These are phyloP conservation scores for Oreohelix idahoensis DNA, from an alignment of 1,140 invertebrate species.

Conservation along the genomic window DNA sequence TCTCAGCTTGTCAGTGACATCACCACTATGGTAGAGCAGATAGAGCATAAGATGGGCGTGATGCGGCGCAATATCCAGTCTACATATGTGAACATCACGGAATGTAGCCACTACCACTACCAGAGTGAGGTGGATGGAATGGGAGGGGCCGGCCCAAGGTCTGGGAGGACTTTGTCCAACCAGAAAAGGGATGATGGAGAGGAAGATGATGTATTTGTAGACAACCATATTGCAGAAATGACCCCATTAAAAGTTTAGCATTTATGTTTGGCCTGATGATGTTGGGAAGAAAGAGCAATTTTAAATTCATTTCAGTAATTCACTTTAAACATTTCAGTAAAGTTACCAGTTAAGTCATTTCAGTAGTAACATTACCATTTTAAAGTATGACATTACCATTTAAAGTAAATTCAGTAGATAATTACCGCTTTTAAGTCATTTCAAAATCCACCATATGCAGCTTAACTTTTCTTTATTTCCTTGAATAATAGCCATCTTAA, in stretches of 20 bases:
- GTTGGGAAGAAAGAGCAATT: too few species aligned
- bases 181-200: background rate
- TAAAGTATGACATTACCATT: too few species aligned
- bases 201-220: constrained; percentile 29
- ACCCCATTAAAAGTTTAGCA: constrained; percentile 20
- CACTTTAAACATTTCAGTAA: too few species aligned
- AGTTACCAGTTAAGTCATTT: too few species aligned
- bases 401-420: too few species aligned
- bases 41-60: constrained; percentile 54
- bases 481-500: too few species aligned
- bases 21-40: constrained; percentile 76
- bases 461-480: too few species aligned
- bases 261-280: too few species aligned
- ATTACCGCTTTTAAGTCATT: too few species aligned
- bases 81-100: constrained; percentile 58
- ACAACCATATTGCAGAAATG: background rate
- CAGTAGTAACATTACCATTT: too few species aligned
- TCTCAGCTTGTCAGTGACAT: constrained; percentile 82
- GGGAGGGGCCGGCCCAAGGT: background rate
- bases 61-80: constrained; percentile 51
- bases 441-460: too few species aligned
- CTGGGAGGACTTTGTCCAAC: background rate
- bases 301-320: too few species aligned
- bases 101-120: constrained; percentile 58
- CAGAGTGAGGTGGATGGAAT: constrained; percentile 41